A percentile compares a stretch with the other conserved stretches of the same genome.
Evolutionary conservation across 2,113 vertebrate genomes (phyloP).

Genomic region (Progne subis): DNA sequence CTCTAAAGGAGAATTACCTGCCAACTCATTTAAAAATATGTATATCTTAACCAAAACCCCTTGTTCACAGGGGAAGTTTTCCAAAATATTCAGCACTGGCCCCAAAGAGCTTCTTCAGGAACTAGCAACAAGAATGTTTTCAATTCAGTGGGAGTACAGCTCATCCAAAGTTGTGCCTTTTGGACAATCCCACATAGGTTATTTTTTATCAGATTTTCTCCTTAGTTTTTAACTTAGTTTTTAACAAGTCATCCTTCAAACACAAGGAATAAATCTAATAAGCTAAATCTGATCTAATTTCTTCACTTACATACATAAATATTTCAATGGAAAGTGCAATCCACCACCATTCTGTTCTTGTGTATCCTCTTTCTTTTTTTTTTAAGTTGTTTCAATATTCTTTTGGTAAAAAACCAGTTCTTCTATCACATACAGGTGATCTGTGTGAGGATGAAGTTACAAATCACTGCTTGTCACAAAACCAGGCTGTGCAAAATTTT

Average conservation of each 20-base stretch:
- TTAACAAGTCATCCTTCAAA: conserved; percentile 37
- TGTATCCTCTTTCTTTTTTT: neutral
- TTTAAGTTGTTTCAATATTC: neutral
- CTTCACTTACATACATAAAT: neutral
- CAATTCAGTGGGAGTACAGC: neutral
- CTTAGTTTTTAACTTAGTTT: conserved; percentile 49
- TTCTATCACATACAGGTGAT: neutral
- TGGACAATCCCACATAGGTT: neutral
- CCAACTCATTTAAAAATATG: neutral
- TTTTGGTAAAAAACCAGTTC: neutral
- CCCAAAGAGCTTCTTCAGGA: neutral
- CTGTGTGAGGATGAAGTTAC: neutral
- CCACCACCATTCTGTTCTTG: neutral
- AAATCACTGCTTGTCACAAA: neutral
- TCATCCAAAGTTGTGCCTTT: neutral
- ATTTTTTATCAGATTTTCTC: conserved; percentile 32
- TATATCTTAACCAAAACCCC: neutral
- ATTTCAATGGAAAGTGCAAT: conserved; percentile 1
- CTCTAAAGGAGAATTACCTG: neutral
- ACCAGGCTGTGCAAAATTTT: neutral
- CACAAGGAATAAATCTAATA: no score
- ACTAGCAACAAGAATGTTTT: neutral
- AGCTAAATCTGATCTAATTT: neutral
- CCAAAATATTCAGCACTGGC: neutral
- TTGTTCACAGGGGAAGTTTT: neutral